Evolutionary conservation across 2,113 vertebrate species (phyloP).

Genomic region (Gymnorhina tibicen): DNA sequence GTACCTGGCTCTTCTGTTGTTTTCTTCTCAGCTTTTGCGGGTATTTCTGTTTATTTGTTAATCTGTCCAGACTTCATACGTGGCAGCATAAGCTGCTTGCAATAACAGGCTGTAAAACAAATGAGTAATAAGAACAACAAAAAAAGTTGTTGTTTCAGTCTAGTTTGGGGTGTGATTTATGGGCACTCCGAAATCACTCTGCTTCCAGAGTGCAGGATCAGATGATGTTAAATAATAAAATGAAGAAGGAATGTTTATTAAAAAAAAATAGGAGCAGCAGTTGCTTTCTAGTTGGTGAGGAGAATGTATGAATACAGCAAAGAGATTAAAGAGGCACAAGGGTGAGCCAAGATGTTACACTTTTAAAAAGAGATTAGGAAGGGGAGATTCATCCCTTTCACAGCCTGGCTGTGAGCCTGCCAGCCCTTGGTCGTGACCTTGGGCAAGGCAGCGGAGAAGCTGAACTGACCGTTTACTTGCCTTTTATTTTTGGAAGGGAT

Average conservation of each 20-base stretch:
- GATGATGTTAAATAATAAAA: not conserved
- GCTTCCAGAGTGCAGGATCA: not conserved
- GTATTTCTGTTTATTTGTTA: not conserved
- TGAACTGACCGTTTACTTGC: slow-evolving; percentile 16
- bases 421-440: slow-evolving; percentile 23
- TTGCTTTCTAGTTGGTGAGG: not conserved
- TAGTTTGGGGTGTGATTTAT: not conserved
- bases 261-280: not conserved
- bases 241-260: not conserved
- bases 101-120: not conserved
- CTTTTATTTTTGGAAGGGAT: slow-evolving; percentile 16
- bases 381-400: not conserved
- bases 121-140: not conserved
- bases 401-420: not conserved
- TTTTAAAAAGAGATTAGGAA: not conserved
- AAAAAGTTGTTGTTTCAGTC: not conserved
- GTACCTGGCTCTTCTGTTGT: not conserved
- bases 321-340: slow-evolving; percentile 35
- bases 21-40: not conserved
- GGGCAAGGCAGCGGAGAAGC: not conserved
- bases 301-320: slow-evolving; percentile 9
- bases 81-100: not conserved
- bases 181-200: not conserved
- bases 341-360: slow-evolving; percentile 32
- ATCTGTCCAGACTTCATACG: not conserved